Percentiles rank a stretch among this genome's conserved stretches.
Evolutionary conservation across 2,888 invertebrate genomes (phyloP).

Genomic region (Callosobruchus maculatus): DNA sequence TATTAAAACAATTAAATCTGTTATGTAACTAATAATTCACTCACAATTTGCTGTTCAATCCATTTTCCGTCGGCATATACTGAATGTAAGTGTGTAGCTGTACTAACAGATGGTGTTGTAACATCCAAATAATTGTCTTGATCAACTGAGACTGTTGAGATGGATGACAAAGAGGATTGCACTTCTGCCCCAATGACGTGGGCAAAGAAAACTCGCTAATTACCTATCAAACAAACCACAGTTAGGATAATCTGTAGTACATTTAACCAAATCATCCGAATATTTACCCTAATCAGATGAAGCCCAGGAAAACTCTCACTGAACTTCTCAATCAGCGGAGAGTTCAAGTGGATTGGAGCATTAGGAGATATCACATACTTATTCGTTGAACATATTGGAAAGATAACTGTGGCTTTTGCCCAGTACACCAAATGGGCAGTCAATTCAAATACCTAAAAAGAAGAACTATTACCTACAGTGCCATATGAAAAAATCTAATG

Average conservation of each 20-base stretch:
- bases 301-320: conserved; percentile 76
- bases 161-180: conserved; percentile 63
- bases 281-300: conserved; percentile 38
- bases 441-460: conserved; percentile 71
- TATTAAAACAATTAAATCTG: no score
- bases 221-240: conserved; percentile 57
- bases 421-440: conserved; percentile 94
- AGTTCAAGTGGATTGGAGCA: conserved; percentile 71
- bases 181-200: conserved; percentile 68
- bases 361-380: conserved; percentile 91
- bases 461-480: no score
- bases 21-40: neutral
- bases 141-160: conserved; percentile 65
- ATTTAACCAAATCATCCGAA: no score
- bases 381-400: conserved; percentile 94
- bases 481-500: no score
- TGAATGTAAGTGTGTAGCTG: conserved; percentile 94
- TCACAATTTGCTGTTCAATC: conserved; percentile 23
- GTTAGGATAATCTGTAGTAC: conserved; percentile 43
- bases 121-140: conserved; percentile 89
- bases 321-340: conserved; percentile 76
- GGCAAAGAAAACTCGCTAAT: conserved; percentile 79
- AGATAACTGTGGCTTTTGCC: conserved; percentile 97
- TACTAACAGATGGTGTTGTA: conserved; percentile 80
- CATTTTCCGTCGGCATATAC: conserved; percentile 69